Evolutionary conservation across 2,888 invertebrate species (phyloP).

Genomic region (Dexiosoma caninum): DNA sequence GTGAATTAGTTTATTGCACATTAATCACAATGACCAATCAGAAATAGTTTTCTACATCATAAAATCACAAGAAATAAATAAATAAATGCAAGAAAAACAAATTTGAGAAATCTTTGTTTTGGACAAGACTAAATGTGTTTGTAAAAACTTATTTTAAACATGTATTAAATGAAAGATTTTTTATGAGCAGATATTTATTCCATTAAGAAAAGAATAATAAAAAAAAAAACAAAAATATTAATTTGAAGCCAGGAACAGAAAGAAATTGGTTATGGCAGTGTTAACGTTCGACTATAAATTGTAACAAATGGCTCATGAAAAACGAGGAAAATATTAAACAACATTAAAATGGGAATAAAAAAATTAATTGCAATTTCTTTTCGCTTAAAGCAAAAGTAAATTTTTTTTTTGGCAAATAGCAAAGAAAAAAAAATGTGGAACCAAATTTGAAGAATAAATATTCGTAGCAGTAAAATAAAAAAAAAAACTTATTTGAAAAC

Average conservation of each 20-base stretch:
- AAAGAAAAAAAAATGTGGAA: too few species aligned
- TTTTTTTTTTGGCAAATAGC: too few species aligned
- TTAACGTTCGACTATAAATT: background rate
- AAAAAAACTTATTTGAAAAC: too few species aligned
- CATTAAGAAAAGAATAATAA: too few species aligned
- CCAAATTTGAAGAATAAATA: too few species aligned
- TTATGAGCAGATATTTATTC: background rate
- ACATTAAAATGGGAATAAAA: too few species aligned
- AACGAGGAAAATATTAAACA: background rate
- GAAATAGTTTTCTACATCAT: background rate
- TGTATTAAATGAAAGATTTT: background rate
- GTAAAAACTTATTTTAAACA: background rate
- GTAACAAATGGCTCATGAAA: background rate
- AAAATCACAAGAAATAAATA: background rate
- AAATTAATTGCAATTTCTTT: too few species aligned
- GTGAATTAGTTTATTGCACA: background rate
- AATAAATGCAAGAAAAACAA: too few species aligned
- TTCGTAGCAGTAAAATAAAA: too few species aligned
- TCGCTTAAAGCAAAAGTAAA: too few species aligned
- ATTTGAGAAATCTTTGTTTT: background rate
- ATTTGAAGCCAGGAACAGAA: background rate
- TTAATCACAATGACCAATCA: conserved; percentile 27
- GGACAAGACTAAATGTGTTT: background rate
- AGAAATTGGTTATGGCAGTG: background rate
- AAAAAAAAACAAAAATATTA: background rate